Base-by-base conservation (phyloP, 2,113 vertebrate species). In the Thalassarche chlororhynchos region DNA sequence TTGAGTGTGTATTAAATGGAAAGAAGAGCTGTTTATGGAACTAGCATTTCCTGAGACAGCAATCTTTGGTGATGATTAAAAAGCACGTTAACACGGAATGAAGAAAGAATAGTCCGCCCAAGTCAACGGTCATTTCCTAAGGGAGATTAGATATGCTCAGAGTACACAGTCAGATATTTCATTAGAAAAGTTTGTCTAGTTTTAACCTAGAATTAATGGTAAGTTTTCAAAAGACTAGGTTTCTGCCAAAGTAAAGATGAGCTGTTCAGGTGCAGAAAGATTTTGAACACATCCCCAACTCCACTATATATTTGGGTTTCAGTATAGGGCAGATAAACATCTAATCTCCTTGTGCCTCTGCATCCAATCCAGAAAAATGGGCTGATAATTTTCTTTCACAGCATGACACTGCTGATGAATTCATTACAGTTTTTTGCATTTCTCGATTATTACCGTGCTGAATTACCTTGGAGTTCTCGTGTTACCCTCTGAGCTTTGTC, bases 41-140 rank as follows among this genome's bases (percentile, higher is more conserved):
- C 21, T 42, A 28, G 18, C 40, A 4, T 71, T 80, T 94, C 46
- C 64, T 40, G 47, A 87, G 75, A 55, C 26, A 40, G 17, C 10
- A n/a, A 2, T 58, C 15, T 19, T 34, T 52, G 44, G 17, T 68
- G 64, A n/a, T 47, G 61, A 60, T 92, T 62, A 52, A 58, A 66
- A 51, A 62, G 38, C 42, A 20, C 0, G 2, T 54, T 90, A 47
- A 46, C 23, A 29, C 0, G 0, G 14, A 54, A 38, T 61, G 58
- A 65, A 57, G 58, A 57, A 88, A 71, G 29, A 70, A 31, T 26
- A 58, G 49, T 36, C 31, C 80, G 20, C 31, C 29, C 34, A 46
- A 49, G 49, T 80, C 42, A 61, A 5, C 12, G 25, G 31, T 54
- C 5, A 34, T 83, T 85, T 94, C 74, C 66, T 76, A 61, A 32